These are phyloP conservation scores for Halictus rubicundus DNA, from an alignment of 1,140 invertebrate species.

Conservation along the genomic window DNA sequence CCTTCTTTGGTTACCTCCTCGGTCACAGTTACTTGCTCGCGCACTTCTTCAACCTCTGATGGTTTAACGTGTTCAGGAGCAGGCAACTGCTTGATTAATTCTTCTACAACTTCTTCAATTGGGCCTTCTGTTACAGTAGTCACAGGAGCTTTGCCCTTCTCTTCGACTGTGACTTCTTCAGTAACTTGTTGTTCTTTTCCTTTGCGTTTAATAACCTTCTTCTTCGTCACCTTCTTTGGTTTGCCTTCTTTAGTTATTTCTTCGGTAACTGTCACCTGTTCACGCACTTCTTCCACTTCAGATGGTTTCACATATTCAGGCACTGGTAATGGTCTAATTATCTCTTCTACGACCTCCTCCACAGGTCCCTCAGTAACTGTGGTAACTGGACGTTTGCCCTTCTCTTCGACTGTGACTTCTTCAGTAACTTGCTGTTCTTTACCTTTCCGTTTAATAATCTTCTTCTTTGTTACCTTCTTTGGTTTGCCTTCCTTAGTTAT, in stretches of 20 bases:
- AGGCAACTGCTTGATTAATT: slow-evolving; percentile 1
- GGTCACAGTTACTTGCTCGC: slow-evolving; percentile 69
- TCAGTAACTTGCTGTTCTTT: slow-evolving; percentile 76
- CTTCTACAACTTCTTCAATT: slow-evolving; percentile 19
- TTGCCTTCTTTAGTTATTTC: slow-evolving; percentile 61
- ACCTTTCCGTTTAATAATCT: slow-evolving; percentile 67
- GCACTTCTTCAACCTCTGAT: slow-evolving; percentile 67
- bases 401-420: slow-evolving; percentile 75
- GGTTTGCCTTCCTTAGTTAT: slow-evolving; percentile 74
- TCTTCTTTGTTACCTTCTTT: slow-evolving; percentile 69
- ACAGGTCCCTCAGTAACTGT: slow-evolving; percentile 16
- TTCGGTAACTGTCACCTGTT: slow-evolving; percentile 35
- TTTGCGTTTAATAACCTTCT: slow-evolving; percentile 66
- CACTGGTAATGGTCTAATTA: slow-evolving; percentile 51
- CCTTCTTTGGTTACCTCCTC: slow-evolving; percentile 73
- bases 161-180: slow-evolving; percentile 73
- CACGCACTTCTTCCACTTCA: not conserved
- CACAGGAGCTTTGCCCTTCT: slow-evolving; percentile 69
- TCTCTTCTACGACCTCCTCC: slow-evolving; percentile 62
- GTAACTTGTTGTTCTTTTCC: slow-evolving; percentile 67
- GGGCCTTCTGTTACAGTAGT: slow-evolving; percentile 73
- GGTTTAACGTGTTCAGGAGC: slow-evolving; percentile 43
- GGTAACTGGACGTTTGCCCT: slow-evolving; percentile 58
- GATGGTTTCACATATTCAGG: slow-evolving; percentile 46
- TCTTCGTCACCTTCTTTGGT: slow-evolving; percentile 70